phyloP scores from a whole-genome alignment of 2,797 vertebrate genomes.

The Girardinus metallicus region DNA sequence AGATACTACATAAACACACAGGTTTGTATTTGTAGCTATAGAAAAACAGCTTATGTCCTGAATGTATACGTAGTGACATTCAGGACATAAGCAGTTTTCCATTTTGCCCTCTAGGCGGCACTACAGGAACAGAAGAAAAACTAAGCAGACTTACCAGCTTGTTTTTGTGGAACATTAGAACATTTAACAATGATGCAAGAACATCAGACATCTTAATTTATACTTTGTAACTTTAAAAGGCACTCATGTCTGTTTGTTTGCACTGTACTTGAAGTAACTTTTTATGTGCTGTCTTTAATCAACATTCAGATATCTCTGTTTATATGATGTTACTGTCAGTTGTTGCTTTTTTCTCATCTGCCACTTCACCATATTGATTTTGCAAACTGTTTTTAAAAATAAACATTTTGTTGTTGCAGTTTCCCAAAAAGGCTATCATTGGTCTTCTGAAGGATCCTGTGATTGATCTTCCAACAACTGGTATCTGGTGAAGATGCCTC shows the following conservation, averaged over 20 bases:
- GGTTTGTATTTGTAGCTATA: neutral
- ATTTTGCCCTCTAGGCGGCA: neutral
- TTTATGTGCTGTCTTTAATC: neutral
- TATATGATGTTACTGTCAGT: neutral
- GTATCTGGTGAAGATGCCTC: neutral
- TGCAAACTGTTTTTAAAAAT: neutral
- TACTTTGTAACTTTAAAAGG: neutral
- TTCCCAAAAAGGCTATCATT: neutral
- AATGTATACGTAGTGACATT: neutral
- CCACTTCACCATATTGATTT: constrained; percentile 78
- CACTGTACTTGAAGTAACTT: neutral
- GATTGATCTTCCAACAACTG: neutral
- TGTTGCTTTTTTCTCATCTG: neutral
- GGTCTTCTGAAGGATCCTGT: neutral
- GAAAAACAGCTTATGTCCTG: neutral
- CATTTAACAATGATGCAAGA: neutral
- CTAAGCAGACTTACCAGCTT: neutral
- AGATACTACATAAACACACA: neutral
- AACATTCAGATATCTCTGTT: neutral
- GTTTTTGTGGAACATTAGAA: neutral
- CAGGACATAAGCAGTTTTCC: neutral
- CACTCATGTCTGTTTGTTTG: neutral
- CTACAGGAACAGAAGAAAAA: neutral
- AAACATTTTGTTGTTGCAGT: neutral
- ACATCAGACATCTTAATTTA: neutral